These are phyloP conservation scores for Clarias magur DNA, from an alignment of 2,113 vertebrate species.

Conservation along the genomic window DNA sequence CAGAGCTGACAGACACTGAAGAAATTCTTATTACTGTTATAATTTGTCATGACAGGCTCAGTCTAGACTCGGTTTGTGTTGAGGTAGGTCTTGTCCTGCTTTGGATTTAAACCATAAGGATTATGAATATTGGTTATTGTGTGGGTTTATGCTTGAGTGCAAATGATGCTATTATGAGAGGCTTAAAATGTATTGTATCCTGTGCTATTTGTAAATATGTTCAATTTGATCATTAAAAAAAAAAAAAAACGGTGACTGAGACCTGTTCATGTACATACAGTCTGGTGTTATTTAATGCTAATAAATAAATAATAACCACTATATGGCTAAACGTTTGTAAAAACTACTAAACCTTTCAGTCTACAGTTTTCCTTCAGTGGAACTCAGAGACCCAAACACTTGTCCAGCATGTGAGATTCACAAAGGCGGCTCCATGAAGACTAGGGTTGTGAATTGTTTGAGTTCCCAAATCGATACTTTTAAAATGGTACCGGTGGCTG, in stretches of 20 bases:
- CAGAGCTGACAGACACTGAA: conserved; percentile 34
- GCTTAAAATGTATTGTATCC: not conserved
- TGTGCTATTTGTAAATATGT: not conserved
- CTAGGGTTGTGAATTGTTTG: too few relatives aligned
- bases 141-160: not conserved
- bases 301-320: not conserved
- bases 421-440: too few relatives aligned
- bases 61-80: conserved; percentile 29
- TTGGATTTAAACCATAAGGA: not conserved
- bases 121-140: not conserved
- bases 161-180: not conserved
- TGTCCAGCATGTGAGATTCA: too few relatives aligned
- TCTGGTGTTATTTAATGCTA: not conserved
- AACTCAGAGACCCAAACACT: too few relatives aligned
- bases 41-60: conserved; percentile 35
- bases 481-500: too few relatives aligned
- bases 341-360: too few relatives aligned
- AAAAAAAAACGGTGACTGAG: not conserved
- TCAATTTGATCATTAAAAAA: not conserved
- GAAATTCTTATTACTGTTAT: conserved; percentile 25
- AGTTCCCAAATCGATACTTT: too few relatives aligned
- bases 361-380: too few relatives aligned
- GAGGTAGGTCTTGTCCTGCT: conserved; percentile 12
- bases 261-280: too few relatives aligned
- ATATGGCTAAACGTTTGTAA: too few relatives aligned